Evolutionary conservation across 2,888 invertebrate species (phyloP).

Genomic region (Thereva unica): DNA sequence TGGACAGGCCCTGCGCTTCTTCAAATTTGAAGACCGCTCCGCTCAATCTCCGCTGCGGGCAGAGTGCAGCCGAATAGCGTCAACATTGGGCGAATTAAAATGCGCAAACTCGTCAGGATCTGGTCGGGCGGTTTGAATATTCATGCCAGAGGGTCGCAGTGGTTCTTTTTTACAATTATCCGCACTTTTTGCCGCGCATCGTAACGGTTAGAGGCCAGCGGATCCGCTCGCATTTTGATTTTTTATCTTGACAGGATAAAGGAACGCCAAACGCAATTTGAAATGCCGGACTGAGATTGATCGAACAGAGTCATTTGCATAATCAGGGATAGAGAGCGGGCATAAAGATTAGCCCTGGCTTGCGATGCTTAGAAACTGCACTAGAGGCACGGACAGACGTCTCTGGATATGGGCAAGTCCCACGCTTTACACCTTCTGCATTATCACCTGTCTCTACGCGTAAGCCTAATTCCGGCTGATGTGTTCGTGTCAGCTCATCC

Average conservation of each 20-base stretch:
- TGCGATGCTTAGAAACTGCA: too few relatives aligned
- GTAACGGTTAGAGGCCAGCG: conserved; percentile 24
- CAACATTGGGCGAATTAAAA: conserved; percentile 29
- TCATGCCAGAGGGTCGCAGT: conserved; percentile 22
- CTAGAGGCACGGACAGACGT: too few relatives aligned
- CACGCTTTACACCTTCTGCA: too few relatives aligned
- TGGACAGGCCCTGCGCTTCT: conserved; percentile 4
- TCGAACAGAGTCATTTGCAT: neutral
- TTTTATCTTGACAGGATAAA: neutral
- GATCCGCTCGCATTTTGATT: conserved; percentile 30
- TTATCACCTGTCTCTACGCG: too few relatives aligned
- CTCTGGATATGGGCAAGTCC: too few relatives aligned
- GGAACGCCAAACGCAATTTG: neutral
- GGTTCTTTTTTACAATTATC: conserved; percentile 6
- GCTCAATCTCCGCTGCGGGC: conserved; percentile 9
- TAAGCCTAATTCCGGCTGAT: neutral
- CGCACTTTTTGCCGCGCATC: conserved; percentile 10
- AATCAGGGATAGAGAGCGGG: too few relatives aligned
- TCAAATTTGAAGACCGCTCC: conserved; percentile 8
- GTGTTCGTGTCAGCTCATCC: neutral
- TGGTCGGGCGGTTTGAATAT: conserved; percentile 32
- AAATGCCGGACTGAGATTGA: neutral
- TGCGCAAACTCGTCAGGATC: conserved; percentile 34
- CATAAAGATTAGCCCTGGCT: too few relatives aligned
- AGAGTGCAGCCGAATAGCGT: conserved; percentile 17